Evolutionary conservation across 2,888 invertebrate species (phyloP), one percentile per base, ranked within the genome.

Genomic region (Eupeodes latifasciatus): DNA sequence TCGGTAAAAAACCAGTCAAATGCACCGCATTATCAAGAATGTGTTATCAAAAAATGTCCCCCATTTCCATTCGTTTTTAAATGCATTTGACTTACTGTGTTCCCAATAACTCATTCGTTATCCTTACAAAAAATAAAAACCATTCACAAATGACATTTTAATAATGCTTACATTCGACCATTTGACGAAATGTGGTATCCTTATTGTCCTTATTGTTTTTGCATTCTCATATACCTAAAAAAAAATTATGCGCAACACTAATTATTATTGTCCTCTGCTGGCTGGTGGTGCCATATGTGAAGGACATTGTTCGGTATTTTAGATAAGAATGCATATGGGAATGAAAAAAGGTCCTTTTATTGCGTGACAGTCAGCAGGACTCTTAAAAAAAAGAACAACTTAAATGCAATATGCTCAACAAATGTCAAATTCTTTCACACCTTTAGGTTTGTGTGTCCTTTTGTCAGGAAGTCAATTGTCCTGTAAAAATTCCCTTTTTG

Each of bases 351-450:
- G 76, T 77, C 87, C 76, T 87, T 80, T 87, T 27, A 27, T 27
- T 87, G 86, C 86, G 86, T 87, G 86, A 87, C 83, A 72, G 64
- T 1, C 74, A 59, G 75, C 47, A 34, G 27, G 27, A 27, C 27
- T 27, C 3, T 19, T 19, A 27, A 2, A 44, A 44, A 49, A 69
- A 49, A 47, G 61, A 36, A 47, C 9, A 64, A 44, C 44, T 62
- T n/a, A 34, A 67, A 49, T 79, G 66, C 86, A 83, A 71, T 84
- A 87, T 87, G 87, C 67, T 64, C 80, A 84, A 81, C 84, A 87
- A 84, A 84, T 87, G 80, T 84, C 80, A 76, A 79, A 44, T 74
- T 83, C 74, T 76, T 83, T 86, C 82, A 84, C 87, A 87, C 87
- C 87, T 87, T 72, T 79, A 7, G 7, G 82, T 72, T 11, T 40